phyloP scores from a whole-genome alignment of 2,113 vertebrate genomes.

The Chitala chitala region DNA sequence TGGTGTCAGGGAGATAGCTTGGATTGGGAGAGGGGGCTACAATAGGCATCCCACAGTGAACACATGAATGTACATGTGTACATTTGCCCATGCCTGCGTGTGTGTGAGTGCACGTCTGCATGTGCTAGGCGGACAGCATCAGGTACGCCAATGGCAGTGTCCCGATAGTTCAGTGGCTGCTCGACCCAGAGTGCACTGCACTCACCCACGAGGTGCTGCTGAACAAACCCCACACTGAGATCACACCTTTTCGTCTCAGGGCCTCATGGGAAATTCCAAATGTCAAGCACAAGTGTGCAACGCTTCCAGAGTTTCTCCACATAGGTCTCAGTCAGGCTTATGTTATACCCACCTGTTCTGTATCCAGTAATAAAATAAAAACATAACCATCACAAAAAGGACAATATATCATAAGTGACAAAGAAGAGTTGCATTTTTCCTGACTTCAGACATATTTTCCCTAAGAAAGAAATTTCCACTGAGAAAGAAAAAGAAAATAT shows the following conservation, averaged over 20 bases:
- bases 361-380: not conserved
- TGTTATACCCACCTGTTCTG: not conserved
- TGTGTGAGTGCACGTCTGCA: not conserved
- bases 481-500: too few species aligned
- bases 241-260: not conserved
- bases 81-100: not conserved
- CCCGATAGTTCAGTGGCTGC: not conserved
- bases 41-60: not conserved
- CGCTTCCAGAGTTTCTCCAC: not conserved
- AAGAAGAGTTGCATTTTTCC: not conserved
- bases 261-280: slow-evolving; percentile 9
- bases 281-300: not conserved
- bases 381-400: not conserved
- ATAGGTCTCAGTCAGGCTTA: not conserved
- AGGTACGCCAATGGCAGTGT: not conserved
- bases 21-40: not conserved
- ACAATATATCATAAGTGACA: not conserved
- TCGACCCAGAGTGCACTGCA: not conserved
- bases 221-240: not conserved
- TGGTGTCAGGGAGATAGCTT: too few species aligned
- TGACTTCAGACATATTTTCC: not conserved
- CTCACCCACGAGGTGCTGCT: not conserved
- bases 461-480: too few species aligned
- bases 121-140: not conserved
- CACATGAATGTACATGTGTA: not conserved